Conservation (phyloP, 2,113 vertebrate genomes). For the Catharus bicknelli region DNA sequence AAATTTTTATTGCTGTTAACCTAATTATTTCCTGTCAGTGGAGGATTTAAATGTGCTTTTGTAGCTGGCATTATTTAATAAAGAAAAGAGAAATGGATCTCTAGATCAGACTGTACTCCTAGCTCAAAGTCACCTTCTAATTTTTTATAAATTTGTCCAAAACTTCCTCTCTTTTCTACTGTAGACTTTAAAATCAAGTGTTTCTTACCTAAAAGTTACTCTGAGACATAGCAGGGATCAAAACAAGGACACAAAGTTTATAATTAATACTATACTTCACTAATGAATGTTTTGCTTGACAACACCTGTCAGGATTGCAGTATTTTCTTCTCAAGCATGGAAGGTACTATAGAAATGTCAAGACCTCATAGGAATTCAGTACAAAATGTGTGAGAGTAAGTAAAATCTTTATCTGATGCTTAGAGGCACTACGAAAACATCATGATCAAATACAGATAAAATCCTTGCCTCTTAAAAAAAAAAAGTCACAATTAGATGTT, state of each 20-base stretch:
- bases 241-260: constrained; percentile 47
- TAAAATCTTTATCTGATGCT: constrained; percentile 28
- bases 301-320: constrained; percentile 63
- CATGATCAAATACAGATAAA: not conserved
- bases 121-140: constrained; percentile 6
- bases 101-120: constrained; percentile 35
- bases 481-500: not conserved
- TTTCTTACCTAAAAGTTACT: constrained; percentile 60
- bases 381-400: constrained; percentile 55
- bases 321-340: constrained; percentile 54
- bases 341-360: constrained; percentile 66
- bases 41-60: constrained; percentile 68
- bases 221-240: constrained; percentile 49
- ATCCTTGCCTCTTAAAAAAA: not conserved
- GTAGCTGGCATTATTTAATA: constrained; percentile 74
- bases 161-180: constrained; percentile 5
- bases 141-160: constrained; percentile 36
- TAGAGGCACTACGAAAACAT: constrained; percentile 1
- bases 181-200: constrained; percentile 37
- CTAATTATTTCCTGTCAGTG: constrained; percentile 78
- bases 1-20: constrained; percentile 68
- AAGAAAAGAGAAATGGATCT: constrained; percentile 71
- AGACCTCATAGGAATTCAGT: constrained; percentile 28
- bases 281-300: constrained; percentile 69
- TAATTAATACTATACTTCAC: constrained; percentile 64